Percentiles rank a stretch among this genome's conserved stretches.
Conservation (phyloP, 2,797 vertebrate genomes). For the Scyliorhinus canicula region DNA sequence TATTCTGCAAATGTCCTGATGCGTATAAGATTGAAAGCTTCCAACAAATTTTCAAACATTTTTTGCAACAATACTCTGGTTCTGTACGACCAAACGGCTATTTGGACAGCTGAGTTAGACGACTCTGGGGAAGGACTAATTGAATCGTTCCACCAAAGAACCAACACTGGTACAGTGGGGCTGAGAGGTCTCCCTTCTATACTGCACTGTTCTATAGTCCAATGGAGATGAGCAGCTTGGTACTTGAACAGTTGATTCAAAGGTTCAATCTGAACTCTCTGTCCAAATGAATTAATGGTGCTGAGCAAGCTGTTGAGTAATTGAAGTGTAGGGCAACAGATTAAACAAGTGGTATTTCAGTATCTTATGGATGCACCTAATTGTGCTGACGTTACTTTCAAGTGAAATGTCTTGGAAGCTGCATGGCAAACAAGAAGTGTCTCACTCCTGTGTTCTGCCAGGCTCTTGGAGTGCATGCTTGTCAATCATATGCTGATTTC, state of each 20-base stretch:
- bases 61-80: no score
- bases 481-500: not conserved
- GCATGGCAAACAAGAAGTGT: not conserved
- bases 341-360: not conserved
- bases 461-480: not conserved
- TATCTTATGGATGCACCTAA: not conserved
- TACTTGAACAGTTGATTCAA: no score
- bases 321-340: not conserved
- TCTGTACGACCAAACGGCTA: no score
- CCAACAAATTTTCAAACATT: no score
- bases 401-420: not conserved
- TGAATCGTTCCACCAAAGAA: not conserved
- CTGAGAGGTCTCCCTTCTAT: not conserved
- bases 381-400: not conserved
- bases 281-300: no score
- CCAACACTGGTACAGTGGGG: no score
- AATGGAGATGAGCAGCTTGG: no score
- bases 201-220: no score
- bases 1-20: no score
- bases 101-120: no score
- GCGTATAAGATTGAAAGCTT: no score
- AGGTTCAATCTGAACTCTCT: no score
- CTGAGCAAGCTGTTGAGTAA: not conserved
- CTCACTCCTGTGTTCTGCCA: not conserved
- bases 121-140: not conserved